phyloP scores from a whole-genome alignment of 2,113 vertebrate genomes.

The Piliocolobus tephrosceles region DNA sequence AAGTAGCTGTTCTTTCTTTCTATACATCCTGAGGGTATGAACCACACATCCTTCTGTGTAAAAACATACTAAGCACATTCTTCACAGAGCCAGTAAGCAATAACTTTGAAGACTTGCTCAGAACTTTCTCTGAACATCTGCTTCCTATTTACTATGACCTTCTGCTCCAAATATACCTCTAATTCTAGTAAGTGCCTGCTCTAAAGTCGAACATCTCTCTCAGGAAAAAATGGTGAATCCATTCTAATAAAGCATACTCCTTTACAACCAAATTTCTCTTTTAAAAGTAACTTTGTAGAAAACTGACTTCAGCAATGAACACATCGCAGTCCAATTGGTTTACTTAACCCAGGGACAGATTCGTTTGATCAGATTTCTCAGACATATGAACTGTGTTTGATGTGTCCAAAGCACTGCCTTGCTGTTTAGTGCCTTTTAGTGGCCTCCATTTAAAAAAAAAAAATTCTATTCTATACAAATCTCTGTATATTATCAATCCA shows the following conservation, averaged over 20 bases:
- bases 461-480: neutral
- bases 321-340: neutral
- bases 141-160: neutral
- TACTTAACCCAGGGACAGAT: neutral
- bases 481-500: neutral
- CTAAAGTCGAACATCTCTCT: neutral
- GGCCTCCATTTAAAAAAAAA: neutral
- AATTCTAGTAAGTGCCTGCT: neutral
- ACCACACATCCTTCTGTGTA: neutral
- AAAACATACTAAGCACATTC: neutral
- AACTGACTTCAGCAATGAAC: neutral
- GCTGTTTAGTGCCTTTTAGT: neutral
- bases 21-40: neutral
- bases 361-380: neutral
- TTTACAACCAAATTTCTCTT: neutral
- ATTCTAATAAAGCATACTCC: neutral
- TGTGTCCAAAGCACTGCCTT: neutral
- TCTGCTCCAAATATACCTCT: neutral
- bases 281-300: neutral
- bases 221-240: neutral
- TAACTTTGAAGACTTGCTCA: neutral
- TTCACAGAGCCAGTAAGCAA: neutral
- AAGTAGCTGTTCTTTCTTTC: neutral
- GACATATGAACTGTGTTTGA: neutral
- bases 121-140: neutral